A percentile compares a stretch with the other conserved stretches of the same genome.
Conservation (phyloP, 2,888 invertebrate genomes). For the Yponomeuta evonymella region DNA sequence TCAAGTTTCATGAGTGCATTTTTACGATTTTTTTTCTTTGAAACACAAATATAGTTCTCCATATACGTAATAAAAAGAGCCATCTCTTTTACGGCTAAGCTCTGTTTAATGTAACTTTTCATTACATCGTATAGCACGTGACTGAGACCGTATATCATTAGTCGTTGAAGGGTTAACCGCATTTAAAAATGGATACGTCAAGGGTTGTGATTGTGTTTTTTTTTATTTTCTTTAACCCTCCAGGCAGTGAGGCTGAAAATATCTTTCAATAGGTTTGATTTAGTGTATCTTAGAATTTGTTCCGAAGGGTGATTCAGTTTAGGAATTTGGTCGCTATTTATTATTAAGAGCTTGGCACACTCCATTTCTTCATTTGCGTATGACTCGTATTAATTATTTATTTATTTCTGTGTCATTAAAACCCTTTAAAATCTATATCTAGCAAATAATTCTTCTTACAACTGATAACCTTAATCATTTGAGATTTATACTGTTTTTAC, state of each 20-base stretch:
- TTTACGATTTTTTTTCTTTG: neutral
- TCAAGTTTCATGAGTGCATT: neutral
- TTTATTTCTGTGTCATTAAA: no score
- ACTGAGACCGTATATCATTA: conserved; percentile 49
- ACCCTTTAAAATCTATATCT: no score
- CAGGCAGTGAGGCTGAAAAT: conserved; percentile 38
- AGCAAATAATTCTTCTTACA: no score
- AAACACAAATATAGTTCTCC: neutral
- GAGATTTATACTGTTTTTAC: no score
- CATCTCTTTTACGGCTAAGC: conserved; percentile 31
- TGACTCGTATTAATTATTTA: no score
- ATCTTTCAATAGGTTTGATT: conserved; percentile 57
- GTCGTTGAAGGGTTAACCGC: conserved; percentile 50
- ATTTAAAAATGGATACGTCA: conserved; percentile 62
- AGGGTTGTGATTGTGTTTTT: conserved; percentile 46
- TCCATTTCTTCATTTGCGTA: no score
- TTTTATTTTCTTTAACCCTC: conserved; percentile 46
- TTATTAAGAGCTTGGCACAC: neutral
- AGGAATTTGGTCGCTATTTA: neutral
- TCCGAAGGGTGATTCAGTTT: conserved; percentile 2
- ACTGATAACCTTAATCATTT: no score
- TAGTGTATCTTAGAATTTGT: conserved; percentile 30
- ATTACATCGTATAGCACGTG: conserved; percentile 54
- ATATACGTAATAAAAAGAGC: neutral
- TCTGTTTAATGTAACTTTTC: conserved; percentile 53